Base-by-base conservation (phyloP, 92 coral and sea anemone species). In the Plumapathes pennacea region DNA sequence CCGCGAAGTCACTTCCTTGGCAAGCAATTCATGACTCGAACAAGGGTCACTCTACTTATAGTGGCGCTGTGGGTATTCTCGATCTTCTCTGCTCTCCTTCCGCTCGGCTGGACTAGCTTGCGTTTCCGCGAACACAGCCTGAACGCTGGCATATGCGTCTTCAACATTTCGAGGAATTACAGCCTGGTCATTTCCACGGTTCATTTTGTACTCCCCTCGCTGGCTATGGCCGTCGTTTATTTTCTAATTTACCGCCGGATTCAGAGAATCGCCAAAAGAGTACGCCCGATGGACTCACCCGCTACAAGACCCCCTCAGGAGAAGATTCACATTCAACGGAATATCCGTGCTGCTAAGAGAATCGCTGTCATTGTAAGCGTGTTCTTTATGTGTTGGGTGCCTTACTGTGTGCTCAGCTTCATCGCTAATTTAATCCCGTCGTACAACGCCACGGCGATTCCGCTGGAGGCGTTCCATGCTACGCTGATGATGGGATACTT, bases 311-410 rank as follows among this genome's bases (percentile, higher is more conserved):
- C 10, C n/a, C 28, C 50, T 7, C 69, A 30, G 38, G 68, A 55
- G 10, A 50, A 12, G 13, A 4, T 59, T 12, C 27, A 30, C 12
- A 32, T 71, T 5, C 78, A 60, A 31, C 34, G 78, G 10, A 81
- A 74, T 63, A 54, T 81, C 18, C 60, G 58, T 26, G 88, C 88
- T 3, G 82, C 88, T 0, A 74, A 74, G 53, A 46, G 72, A 23
- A 63, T 81, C 29, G 77, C 88, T 2, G 27, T 81, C 29, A 66
- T 81, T 24, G 88, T 81, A 2, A 71, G 82, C 56, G 62, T 71
- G 17, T 81, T 81, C 36, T 42, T 81, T 9, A 25, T 65, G 23
- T 81, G 88, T 18, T 81, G 88, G 88, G 55, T 74, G 18, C 88
- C 88, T 0, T 54, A 21, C 51, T 73, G 77, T 15, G 32, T 67